Evolutionary conservation across 2,888 invertebrate species (phyloP), one percentile per base, ranked within the genome.

Genomic region (Eledona agricola): DNA sequence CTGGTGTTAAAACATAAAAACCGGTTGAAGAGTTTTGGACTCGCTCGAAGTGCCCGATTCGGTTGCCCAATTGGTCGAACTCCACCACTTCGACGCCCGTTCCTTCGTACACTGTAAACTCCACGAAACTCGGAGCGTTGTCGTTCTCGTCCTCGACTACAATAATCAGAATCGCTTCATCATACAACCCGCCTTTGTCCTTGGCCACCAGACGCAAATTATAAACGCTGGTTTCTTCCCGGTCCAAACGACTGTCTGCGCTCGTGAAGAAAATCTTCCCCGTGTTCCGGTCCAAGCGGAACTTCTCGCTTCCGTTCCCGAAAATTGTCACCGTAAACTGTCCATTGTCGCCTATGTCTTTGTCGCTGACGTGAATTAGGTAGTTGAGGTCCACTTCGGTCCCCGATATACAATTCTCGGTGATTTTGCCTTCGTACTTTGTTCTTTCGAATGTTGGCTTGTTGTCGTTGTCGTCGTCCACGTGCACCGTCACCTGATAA

Each of bases 381-480:
- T 83, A 81, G 51, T 84, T 83, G 72, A 90, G 78, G 58, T 82
- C 81, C 1, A 93, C 84, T 72, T 88, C 86, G 0, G 87, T 86
- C 3, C 86, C 86, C 22, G 80, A 77, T 4, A 78, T 78, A 16
- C 89, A 85, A 72, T 95, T 93, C 77, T 96, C 95, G 26, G 79
- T 77, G 7, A 96, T 86, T 53, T 81, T 80, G 1, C 92, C 91
- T 64, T 90, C 88, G 70, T 93, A 95, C 1, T 79, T 72, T 1
- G 81, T 70, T 5, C 82, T 76, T 58, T 87, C 86, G 72, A 96
- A 95, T 49, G 83, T 74, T 0, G 96, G 95, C 2, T 91, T 82
- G 67, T 93, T 93, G 67, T 93, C 93, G 67, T 94, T 93, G 55
- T 90, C 90, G 69, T 94, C 93, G 53, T 90, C 89, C 0, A 93